These are phyloP conservation scores for Oscheius sp. DNA, from an alignment of 2,888 invertebrate genomes.

Conservation along the genomic window DNA sequence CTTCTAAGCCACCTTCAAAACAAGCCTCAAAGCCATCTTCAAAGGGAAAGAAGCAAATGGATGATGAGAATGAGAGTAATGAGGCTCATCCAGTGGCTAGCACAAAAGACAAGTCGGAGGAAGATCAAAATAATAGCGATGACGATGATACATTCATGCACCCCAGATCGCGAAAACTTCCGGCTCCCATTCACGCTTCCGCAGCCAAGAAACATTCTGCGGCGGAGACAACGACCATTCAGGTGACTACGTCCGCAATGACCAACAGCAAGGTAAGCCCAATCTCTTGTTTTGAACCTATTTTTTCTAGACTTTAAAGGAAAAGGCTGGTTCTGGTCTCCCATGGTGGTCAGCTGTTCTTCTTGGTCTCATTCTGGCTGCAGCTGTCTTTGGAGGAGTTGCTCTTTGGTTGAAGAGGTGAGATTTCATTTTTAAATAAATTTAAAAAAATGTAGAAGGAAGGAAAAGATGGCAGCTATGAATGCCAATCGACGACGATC, in stretches of 20 bases:
- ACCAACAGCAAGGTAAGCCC: constrained; percentile 4
- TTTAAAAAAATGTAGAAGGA: not conserved
- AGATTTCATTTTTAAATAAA: not conserved
- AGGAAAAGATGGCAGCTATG: constrained; percentile 8
- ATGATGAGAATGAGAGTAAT: constrained; percentile 15
- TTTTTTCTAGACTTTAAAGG: not conserved
- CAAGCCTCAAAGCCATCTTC: no score
- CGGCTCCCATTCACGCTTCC: constrained; percentile 24
- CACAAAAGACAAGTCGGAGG: constrained; percentile 32
- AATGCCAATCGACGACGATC: constrained; percentile 8
- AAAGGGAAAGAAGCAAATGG: no score
- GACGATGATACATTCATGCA: constrained; percentile 7
- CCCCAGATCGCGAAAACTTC: constrained; percentile 14
- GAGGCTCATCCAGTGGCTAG: constrained; percentile 32
- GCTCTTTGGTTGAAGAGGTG: constrained; percentile 10
- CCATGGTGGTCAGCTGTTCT: constrained; percentile 28
- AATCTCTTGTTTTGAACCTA: not conserved
- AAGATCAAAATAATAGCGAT: constrained; percentile 20
- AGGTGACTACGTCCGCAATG: constrained; percentile 11
- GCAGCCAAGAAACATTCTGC: constrained; percentile 10
- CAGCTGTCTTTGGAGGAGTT: constrained; percentile 4
- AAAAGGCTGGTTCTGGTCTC: not conserved
- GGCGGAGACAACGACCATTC: constrained; percentile 11
- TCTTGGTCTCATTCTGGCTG: constrained; percentile 12
- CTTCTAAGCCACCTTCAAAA: no score